Conservation (phyloP, 1,140 invertebrate genomes). For the Liolophura sinensis region DNA sequence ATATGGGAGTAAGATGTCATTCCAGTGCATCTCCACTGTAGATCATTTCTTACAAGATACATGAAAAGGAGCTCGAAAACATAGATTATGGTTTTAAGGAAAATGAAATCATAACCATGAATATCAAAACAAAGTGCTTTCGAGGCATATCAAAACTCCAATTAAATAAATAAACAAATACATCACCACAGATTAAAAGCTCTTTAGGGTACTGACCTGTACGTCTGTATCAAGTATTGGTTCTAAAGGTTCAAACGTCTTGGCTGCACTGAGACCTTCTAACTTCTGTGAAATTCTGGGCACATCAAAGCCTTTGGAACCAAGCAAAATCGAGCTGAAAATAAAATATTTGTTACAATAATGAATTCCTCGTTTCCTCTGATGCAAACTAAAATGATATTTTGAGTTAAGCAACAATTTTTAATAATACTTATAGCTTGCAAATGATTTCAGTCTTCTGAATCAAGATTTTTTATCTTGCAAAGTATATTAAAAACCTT, state of each 20-base stretch:
- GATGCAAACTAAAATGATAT: neutral
- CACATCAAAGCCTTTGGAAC: constrained; percentile 88
- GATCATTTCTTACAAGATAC: too few species aligned
- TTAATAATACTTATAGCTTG: too few species aligned
- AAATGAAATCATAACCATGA: too few species aligned
- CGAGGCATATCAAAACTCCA: neutral
- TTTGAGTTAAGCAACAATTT: too few species aligned
- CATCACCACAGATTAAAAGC: neutral
- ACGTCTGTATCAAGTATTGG: constrained; percentile 86
- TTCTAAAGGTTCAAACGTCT: constrained; percentile 85
- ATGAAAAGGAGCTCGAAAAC: too few species aligned
- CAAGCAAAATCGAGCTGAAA: constrained; percentile 86
- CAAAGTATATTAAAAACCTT: too few species aligned
- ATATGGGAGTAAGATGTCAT: too few species aligned
- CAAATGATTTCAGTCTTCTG: too few species aligned
- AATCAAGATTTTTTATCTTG: too few species aligned
- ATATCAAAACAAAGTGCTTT: neutral
- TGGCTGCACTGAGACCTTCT: constrained; percentile 77
- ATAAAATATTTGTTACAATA: constrained; percentile 7
- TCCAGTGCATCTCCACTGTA: too few species aligned
- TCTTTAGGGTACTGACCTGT: constrained; percentile 40
- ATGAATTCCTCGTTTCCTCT: neutral
- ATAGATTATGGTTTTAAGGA: too few species aligned
- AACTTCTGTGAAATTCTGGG: constrained; percentile 90
- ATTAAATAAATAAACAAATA: neutral